phyloP scores from a whole-genome alignment of 2,113 vertebrate genomes.

The Pomatorhinus ruficollis region DNA sequence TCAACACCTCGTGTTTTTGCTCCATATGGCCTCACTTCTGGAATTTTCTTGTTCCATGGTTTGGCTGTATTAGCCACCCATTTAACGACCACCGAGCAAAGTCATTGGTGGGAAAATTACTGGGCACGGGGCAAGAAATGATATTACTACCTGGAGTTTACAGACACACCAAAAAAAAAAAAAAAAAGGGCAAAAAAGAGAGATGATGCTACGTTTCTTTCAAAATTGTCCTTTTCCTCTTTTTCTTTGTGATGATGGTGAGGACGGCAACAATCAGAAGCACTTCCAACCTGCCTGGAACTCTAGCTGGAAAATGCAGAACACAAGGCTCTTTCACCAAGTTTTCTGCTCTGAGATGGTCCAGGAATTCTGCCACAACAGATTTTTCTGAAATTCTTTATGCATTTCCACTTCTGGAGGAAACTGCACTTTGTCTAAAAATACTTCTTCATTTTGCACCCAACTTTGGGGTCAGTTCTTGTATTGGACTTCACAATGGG shows the following conservation, averaged over 20 bases:
- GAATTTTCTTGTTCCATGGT: conserved; percentile 34
- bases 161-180: neutral
- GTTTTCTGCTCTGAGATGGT: neutral
- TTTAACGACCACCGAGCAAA: conserved; percentile 24
- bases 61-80: neutral
- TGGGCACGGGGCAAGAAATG: neutral
- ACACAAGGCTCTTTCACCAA: neutral
- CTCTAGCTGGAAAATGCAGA: neutral
- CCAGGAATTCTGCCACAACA: neutral
- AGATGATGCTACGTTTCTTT: neutral
- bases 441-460: neutral
- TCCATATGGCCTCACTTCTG: conserved; percentile 48
- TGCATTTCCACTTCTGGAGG: neutral
- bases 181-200: neutral
- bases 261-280: neutral
- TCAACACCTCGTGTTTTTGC: conserved; percentile 60
- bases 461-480: neutral
- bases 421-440: neutral
- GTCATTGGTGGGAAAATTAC: neutral
- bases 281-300: neutral
- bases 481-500: neutral
- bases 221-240: neutral
- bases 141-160: neutral
- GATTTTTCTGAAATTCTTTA: neutral
- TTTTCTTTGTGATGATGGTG: neutral